A percentile compares a stretch with the other conserved stretches of the same genome.
phyloP scores from a whole-genome alignment of 2,888 invertebrate genomes.

The Tinea pellionella region DNA sequence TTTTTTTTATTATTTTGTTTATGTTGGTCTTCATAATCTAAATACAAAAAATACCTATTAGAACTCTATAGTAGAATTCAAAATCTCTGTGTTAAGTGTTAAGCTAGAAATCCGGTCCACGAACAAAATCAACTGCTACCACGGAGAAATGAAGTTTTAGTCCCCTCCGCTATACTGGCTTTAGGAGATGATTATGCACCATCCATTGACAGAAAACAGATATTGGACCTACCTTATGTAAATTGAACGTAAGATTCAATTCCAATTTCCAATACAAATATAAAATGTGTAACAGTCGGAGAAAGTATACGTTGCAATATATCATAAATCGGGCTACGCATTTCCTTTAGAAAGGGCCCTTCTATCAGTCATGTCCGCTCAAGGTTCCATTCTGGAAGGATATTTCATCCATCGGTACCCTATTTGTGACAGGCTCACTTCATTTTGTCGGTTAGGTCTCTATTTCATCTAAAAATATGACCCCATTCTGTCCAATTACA shows the following conservation, averaged over 20 bases:
- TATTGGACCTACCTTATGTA: not conserved
- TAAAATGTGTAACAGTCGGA: not conserved
- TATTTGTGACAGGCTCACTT: slow-evolving; percentile 15
- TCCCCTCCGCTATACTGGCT: no score
- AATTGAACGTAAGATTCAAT: not conserved
- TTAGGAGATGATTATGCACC: no score
- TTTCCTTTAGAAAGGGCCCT: slow-evolving; percentile 5
- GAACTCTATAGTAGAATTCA: no score
- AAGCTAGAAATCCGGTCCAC: no score
- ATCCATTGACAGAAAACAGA: no score
- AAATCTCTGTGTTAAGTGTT: no score
- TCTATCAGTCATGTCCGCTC: slow-evolving; percentile 12
- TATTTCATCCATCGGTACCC: slow-evolving; percentile 12
- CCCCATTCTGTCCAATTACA: not conserved
- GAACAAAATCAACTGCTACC: no score
- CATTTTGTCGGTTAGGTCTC: slow-evolving; percentile 15
- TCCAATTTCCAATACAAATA: not conserved
- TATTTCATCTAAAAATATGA: not conserved
- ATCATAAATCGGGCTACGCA: slow-evolving; percentile 9
- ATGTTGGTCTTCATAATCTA: no score
- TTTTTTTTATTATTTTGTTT: no score
- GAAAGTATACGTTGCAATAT: slow-evolving; percentile 1
- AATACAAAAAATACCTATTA: no score
- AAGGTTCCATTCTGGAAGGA: not conserved
- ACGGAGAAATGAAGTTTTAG: no score